Evolutionary conservation across 2,888 invertebrate genomes (phyloP), one percentile per base, ranked within the genome.

Genomic region (Sepioteuthis lessoniana): DNA sequence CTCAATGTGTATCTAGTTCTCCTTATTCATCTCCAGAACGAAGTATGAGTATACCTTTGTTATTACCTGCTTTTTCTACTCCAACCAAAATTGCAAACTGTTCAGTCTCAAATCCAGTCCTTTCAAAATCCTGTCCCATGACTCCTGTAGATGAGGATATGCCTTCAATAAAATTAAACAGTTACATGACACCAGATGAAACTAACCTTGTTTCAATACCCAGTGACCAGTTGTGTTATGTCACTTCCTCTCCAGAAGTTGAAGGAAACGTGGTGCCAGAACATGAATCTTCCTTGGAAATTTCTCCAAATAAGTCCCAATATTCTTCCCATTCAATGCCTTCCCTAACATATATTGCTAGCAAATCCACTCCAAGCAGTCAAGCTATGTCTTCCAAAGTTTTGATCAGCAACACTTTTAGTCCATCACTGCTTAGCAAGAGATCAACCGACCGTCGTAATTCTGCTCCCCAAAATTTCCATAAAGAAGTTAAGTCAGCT

Each of bases 1-100:
- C n/a, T 13, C 47, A 10, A 19, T n/a, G 47, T 92, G 92, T 92
- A 31, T 47, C 47, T 5, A 92, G 47, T 46, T 92, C 92, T 42
- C 92, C 92, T 92, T 16, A n/a, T 76, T 76, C 76, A 76, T n/a
- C 92, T 10, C 92, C 92, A 31, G 46, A 47, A 46, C 92, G 92
- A 47, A 92, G 47, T 47, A 21, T 31, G 13, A 47, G 92, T 35
- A 92, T 21, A 19, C 46, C 92, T 47, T 92, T 92, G n/a, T 42
- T 92, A 47, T 46, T 92, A 19, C 92, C 92, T 47, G 46, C 19
- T n/a, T 92, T 92, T 47, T 92, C 92, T 19, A 47, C 92, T 0
- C 92, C 92, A 25, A 92, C 76, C n/a, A 76, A 76, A 76, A n/a
- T 0, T 76, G 13, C n/a, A 76, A 76, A 76, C 76, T 76, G 16